Base-by-base conservation (phyloP, 2,888 invertebrate genomes). In the Acleris holmiana region DNA sequence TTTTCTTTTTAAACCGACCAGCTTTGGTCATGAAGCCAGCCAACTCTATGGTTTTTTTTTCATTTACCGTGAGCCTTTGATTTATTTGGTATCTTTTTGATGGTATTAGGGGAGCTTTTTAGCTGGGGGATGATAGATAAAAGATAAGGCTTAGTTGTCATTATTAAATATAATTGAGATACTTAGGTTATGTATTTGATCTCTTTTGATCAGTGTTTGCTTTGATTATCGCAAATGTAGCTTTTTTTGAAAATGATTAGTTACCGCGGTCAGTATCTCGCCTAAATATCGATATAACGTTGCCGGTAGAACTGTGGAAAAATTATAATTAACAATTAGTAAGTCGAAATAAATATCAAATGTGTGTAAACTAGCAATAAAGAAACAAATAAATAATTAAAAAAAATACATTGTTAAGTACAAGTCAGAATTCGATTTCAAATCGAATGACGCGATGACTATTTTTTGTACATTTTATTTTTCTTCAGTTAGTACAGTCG, bases 31-130 rank as follows among this genome's bases (percentile, higher is more conserved):
- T 44, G 51, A 51, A 67, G 60, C 57, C 61, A 48, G 53, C 25
- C 44, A 29, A 41, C 61, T 53, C 61, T 66, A 62, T 55, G 55
- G 56, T 66, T 57, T 64, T 21, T 65, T 70, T 17, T 75, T 71
- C 73, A 83, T 82, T 73, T 76, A 75, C 78, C 80, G 79, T 72
- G 68, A 73, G 68, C 75, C 35, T 35, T 72, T 80, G 82, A 84
- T 80, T 78, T 68, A 68, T 73, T 67, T 67, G 50, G 61, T 62
- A 66, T 67, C 55, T 59, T 55, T 67, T 67, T 67, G 62, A 62
- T 50, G 54, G 61, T 54, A 59, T 58, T 51, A 40, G 55, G 56
- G 66, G 51, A 49, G 17, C 41, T 67, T 62, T 61, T 55, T 49
- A 25, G 49, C 58, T 58, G 55, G 60, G 55, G 10, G 41, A 49